phyloP scores from a whole-genome alignment of 2,113 vertebrate genomes.

The Ellobius talpinus region DNA sequence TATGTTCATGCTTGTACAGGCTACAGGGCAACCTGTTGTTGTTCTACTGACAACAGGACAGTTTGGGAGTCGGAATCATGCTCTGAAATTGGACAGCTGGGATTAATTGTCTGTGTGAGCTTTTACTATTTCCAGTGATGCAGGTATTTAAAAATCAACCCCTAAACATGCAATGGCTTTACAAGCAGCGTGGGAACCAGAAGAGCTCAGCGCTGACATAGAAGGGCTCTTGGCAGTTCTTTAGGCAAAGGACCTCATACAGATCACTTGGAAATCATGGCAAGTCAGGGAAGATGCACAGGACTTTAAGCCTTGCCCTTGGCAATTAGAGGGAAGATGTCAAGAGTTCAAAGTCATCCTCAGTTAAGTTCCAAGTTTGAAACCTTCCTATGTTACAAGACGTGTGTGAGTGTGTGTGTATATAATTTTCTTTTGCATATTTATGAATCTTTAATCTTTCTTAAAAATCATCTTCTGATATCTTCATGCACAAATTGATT shows the following conservation, averaged over 20 bases:
- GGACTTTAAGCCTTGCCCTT: neutral
- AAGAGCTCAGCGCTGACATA: neutral
- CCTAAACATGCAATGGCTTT: neutral
- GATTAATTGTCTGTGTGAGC: neutral
- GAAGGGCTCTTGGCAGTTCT: neutral
- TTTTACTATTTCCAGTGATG: neutral
- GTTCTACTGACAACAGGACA: neutral
- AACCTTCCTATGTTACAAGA: neutral
- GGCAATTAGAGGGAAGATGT: neutral
- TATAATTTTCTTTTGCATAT: neutral
- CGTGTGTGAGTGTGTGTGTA: neutral
- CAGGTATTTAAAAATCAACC: neutral
- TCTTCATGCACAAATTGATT: slow-evolving; percentile 31
- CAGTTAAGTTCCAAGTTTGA: no score
- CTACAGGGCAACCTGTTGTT: neutral
- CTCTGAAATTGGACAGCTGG: neutral
- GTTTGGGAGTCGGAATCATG: neutral
- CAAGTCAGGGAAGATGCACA: neutral
- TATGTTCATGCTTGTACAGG: neutral
- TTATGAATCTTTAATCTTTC: neutral
- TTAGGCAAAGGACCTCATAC: neutral
- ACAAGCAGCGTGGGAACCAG: neutral
- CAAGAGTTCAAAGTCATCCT: neutral
- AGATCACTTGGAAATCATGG: neutral
- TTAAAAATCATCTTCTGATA: neutral